phyloP scores from a whole-genome alignment of 2,113 vertebrate species.

The Dolichotis patagonum region DNA sequence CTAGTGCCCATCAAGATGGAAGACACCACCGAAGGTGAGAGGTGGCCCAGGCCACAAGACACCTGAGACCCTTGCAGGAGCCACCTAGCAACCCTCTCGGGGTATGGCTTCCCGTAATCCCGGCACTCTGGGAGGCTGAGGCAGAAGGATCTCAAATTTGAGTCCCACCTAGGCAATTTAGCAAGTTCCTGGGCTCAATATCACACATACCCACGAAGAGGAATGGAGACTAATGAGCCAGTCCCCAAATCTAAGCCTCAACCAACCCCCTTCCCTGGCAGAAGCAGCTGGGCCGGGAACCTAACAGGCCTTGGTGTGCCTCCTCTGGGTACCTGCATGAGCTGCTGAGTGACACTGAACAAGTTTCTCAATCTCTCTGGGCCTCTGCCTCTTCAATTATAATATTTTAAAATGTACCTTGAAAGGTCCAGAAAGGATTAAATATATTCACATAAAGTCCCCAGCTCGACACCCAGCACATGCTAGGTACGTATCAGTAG shows the following conservation, averaged over 20 bases:
- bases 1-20: slow-evolving; percentile 96
- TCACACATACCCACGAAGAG: neutral
- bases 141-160: neutral
- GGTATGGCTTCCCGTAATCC: neutral
- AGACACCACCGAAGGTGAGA: slow-evolving; percentile 92
- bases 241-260: neutral
- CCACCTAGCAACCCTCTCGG: neutral
- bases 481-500: neutral
- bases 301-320: neutral
- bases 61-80: neutral
- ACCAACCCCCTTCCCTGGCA: neutral
- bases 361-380: neutral
- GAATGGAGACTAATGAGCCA: neutral
- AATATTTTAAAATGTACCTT: neutral
- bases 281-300: neutral
- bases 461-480: neutral
- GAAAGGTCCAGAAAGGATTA: neutral
- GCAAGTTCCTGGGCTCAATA: neutral
- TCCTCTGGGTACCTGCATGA: neutral
- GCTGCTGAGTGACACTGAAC: neutral
- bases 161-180: neutral
- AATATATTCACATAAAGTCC: neutral
- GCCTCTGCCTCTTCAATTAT: neutral
- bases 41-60: neutral
- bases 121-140: neutral